Evolutionary conservation across 2,888 invertebrate species (phyloP), one percentile per base, ranked within the genome.

Genomic region (Idaea straminata): DNA sequence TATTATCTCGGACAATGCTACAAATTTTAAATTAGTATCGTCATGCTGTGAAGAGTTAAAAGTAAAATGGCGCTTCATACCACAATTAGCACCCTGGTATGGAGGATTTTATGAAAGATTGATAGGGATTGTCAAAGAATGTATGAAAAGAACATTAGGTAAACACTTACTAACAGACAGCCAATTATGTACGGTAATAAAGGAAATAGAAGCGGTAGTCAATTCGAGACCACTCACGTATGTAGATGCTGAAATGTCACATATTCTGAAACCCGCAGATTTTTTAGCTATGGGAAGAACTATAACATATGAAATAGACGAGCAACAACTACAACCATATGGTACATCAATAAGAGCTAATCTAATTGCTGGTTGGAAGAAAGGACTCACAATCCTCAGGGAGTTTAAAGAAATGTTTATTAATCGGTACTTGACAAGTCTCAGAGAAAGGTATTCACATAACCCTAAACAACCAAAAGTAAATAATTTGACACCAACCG

Each of bases 401-500:
- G 74, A 73, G 59, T 74, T 69, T 61, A 57, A 13, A 7, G 65
- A 72, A 58, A 74, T 75, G 74, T 75, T 74, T 57, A 38, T 3
- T 0, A 57, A 47, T 4, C 67, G 67, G 47, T 69, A 72, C 38
- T 34, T 72, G 6, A n/a, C 58, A 3, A 66, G 67, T 57, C 59
- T 69, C 3, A 35, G 69, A 58, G 66, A 70, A 60, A 25, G 15
- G 60, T 59, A 7, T 59, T 60, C 0, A 63, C 47, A 25, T 4
- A 15, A 15, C 70, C 72, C 5, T 59, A 64, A 15, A 15, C 68
- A 15, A 64, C 62, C 5, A 66, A 72, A 5, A 7, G 61, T 7
- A 71, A 72, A 6, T 69, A 72, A 36, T 65, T 71, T 5, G 71
- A 70, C 38, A 58, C 57, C n/a, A 67, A 68, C 7, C n/a, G 15